These are phyloP conservation scores for Apeira syringaria DNA, from an alignment of 2,888 invertebrate genomes.

Conservation along the genomic window DNA sequence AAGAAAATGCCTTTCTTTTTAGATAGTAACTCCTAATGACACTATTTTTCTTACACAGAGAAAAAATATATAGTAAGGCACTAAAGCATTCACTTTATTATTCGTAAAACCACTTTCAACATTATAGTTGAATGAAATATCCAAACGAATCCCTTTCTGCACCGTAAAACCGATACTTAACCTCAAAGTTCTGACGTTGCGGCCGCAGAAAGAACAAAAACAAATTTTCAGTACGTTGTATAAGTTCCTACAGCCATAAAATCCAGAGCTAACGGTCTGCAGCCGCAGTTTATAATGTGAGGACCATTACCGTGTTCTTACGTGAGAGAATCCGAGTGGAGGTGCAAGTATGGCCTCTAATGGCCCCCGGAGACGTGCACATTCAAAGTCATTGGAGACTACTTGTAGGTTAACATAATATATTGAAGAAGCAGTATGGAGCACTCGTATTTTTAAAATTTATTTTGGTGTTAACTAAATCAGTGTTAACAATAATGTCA, in stretches of 20 bases:
- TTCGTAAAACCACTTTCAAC: too few relatives aligned
- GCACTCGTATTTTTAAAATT: not conserved
- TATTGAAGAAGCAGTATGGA: not conserved
- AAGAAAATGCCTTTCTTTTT: too few relatives aligned
- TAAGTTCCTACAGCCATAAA: slow-evolving; percentile 20
- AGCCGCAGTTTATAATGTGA: slow-evolving; percentile 27
- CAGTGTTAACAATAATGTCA: too few relatives aligned
- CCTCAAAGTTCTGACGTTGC: slow-evolving; percentile 1
- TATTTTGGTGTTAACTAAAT: too few relatives aligned
- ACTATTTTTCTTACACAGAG: too few relatives aligned
- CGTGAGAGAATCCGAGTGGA: slow-evolving; percentile 22
- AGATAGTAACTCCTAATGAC: too few relatives aligned
- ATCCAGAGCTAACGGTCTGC: slow-evolving; percentile 20
- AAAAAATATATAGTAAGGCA: too few relatives aligned
- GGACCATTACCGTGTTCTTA: slow-evolving; percentile 28
- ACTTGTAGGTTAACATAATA: not conserved
- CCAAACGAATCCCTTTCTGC: not conserved
- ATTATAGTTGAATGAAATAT: not conserved
- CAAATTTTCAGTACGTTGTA: slow-evolving; percentile 7
- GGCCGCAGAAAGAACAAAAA: slow-evolving; percentile 7
- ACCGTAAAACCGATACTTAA: slow-evolving; percentile 10
- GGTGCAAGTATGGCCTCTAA: slow-evolving; percentile 17
- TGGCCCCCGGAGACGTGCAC: slow-evolving; percentile 19
- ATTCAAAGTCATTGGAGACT: not conserved
- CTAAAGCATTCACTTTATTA: too few relatives aligned